Evolutionary conservation across 2,113 vertebrate species (phyloP), one percentile per base, ranked within the genome.

Genomic region (Silurus meridionalis): DNA sequence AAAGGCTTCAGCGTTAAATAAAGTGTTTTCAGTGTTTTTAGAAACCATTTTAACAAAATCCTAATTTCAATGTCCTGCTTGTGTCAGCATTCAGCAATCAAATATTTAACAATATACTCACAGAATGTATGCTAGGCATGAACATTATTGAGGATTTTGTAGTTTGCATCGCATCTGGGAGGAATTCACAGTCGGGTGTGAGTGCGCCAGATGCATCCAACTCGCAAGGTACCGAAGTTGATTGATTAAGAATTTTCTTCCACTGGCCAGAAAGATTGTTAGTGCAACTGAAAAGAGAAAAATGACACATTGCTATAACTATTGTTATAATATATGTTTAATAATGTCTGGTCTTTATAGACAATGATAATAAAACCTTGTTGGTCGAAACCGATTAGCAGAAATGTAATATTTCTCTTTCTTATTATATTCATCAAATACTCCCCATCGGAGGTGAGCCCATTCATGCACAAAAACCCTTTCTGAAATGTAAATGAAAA

Each of bases 91-190:
- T 37, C 37, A 37, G 37, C 37, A 37, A 37, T 37, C 1, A 37
- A 10, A 7, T 64, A 64, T 64, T 64, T 64, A 1, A 8, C n/a
- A 23, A 21, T 64, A 66, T 11, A 87, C 87, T 86, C 72, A 91
- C 90, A 67, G 79, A 71, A 9, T 71, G 13, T 14, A 89, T 11
- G 9, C 87, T 85, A 58, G 82, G 89, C 6, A 80, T 17, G 57
- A 57, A 90, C 89, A 90, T 90, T 60, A 87, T 83, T 9, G 90
- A 90, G 37, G 37, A 37, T 4, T 80, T 23, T 61, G 86, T 80
- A 9, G 14, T 80, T 71, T 90, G 89, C 8, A 53, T 1, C 63
- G 4, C 83, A 28, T 87, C 55, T 48, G 90, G 90, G 58, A 71
- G 87, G 82, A 88, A 91, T 57, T 2, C 8, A 50, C 90, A 91